Percentiles rank a stretch among this genome's conserved stretches.
phyloP scores from a whole-genome alignment of 2,113 vertebrate genomes.

The Lethenteron reissneri region DNA sequence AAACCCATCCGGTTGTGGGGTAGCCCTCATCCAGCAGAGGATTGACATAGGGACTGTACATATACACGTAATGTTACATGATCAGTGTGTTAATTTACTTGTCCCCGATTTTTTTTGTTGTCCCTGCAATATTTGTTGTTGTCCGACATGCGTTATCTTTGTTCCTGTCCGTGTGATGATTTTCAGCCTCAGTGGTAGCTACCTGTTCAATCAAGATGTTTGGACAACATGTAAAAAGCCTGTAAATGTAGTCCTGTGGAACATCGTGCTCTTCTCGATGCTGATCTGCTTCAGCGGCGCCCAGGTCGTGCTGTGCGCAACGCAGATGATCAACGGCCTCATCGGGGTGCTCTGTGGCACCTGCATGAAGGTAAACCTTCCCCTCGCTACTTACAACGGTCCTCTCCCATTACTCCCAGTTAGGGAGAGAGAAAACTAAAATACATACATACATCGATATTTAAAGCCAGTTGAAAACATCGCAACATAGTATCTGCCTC shows the following conservation, averaged over 20 bases:
- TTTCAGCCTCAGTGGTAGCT: constrained; percentile 10
- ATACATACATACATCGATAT: neutral
- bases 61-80: neutral
- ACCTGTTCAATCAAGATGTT: constrained; percentile 21
- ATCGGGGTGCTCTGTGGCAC: constrained; percentile 23
- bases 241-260: constrained; percentile 34
- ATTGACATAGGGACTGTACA: neutral
- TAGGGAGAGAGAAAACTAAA: neutral
- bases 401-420: neutral
- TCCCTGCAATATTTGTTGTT: neutral
- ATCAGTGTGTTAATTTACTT: neutral
- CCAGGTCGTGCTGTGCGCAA: constrained; percentile 20
- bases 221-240: too few relatives aligned
- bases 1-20: neutral
- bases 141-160: neutral
- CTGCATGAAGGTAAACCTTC: constrained; percentile 2
- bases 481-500: neutral
- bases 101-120: neutral
- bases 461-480: neutral
- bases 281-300: constrained; percentile 19
- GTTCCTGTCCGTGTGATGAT: neutral
- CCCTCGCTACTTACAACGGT: neutral
- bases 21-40: neutral
- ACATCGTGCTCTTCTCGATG: constrained; percentile 23
- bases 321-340: constrained; percentile 20